phyloP scores from a whole-genome alignment of 2,113 vertebrate genomes.

The Thunnus maccoyii region DNA sequence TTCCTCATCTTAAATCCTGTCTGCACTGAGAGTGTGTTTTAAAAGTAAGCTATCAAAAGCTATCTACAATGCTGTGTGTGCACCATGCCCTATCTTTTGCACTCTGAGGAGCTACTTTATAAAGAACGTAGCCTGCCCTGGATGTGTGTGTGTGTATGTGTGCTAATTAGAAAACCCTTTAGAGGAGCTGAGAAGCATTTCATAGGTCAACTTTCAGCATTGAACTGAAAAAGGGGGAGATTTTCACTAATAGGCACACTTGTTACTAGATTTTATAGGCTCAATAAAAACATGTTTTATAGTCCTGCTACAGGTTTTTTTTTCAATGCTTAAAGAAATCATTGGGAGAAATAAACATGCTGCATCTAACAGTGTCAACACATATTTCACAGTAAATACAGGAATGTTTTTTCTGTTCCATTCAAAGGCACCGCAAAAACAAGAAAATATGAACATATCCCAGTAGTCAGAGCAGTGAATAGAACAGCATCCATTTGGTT shows the following conservation, averaged over 20 bases:
- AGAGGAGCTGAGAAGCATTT: constrained; percentile 34
- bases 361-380: neutral
- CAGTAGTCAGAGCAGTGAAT: neutral
- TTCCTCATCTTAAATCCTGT: constrained; percentile 34
- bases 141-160: neutral
- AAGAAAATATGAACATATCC: constrained; percentile 1
- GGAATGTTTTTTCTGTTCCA: neutral
- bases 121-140: constrained; percentile 22
- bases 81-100: constrained; percentile 25
- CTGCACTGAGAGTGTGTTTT: constrained; percentile 34
- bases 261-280: constrained; percentile 25
- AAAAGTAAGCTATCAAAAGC: constrained; percentile 52
- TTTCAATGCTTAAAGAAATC: constrained; percentile 10
- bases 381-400: neutral
- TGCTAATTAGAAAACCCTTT: constrained; percentile 56
- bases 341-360: neutral
- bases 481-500: neutral
- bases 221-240: constrained; percentile 29
- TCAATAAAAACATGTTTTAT: constrained; percentile 30
- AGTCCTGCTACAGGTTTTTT: neutral
- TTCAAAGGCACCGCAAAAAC: neutral
- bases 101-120: constrained; percentile 40
- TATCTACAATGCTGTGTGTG: constrained; percentile 26
- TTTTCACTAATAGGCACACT: constrained; percentile 14
- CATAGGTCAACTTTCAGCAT: constrained; percentile 49